Percentiles rank a stretch among this genome's conserved stretches.
Evolutionary conservation across 2,113 vertebrate genomes (phyloP).

Genomic region (Cygnus atratus): DNA sequence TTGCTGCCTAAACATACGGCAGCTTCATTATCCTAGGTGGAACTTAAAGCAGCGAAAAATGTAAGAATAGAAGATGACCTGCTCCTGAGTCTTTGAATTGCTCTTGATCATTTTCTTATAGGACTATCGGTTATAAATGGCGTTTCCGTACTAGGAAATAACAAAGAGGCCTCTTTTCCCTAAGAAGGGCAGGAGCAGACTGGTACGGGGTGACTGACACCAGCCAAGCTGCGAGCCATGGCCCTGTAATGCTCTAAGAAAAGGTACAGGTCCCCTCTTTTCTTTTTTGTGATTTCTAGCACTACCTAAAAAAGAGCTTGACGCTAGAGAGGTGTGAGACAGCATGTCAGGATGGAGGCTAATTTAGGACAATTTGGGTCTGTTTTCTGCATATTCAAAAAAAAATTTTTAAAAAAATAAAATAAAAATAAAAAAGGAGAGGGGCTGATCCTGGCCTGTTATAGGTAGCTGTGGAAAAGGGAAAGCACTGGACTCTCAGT

Average conservation of each 20-base stretch:
- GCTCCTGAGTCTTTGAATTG: neutral
- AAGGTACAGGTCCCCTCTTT: constrained; percentile 13
- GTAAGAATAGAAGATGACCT: constrained; percentile 40
- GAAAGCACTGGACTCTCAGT: neutral
- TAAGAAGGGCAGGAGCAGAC: neutral
- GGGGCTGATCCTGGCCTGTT: neutral
- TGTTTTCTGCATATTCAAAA: neutral
- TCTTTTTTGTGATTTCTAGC: constrained; percentile 34
- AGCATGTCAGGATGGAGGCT: constrained; percentile 27
- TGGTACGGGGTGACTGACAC: neutral
- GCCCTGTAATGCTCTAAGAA: constrained; percentile 29
- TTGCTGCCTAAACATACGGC: neutral
- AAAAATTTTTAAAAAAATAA: neutral
- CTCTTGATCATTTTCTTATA: constrained; percentile 22
- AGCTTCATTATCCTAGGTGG: neutral
- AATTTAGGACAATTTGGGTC: constrained; percentile 15
- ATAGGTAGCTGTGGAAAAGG: neutral
- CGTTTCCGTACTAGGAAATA: neutral
- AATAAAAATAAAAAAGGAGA: neutral
- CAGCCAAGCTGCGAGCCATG: neutral
- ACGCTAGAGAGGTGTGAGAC: constrained; percentile 48
- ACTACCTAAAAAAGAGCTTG: constrained; percentile 27
- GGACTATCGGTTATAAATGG: constrained; percentile 39
- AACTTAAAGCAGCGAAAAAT: constrained; percentile 25
- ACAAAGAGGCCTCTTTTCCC: neutral